phyloP scores from a whole-genome alignment of 1,140 invertebrate species.

The Heliconius hewitsoni region DNA sequence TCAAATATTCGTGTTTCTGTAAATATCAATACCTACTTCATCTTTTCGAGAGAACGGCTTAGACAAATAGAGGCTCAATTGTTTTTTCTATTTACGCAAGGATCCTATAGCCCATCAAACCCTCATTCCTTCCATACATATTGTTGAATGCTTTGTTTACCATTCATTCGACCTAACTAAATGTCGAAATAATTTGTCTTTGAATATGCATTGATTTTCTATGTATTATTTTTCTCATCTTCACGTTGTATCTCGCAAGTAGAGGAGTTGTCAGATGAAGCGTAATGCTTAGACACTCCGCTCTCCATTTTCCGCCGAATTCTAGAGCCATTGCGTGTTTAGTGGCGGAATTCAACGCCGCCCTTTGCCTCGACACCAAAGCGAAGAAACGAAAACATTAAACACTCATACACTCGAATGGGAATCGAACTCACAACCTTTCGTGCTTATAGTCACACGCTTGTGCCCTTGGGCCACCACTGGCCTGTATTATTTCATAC shows the following conservation, averaged over 20 bases:
- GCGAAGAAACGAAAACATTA: too few species aligned
- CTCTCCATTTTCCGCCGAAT: too few species aligned
- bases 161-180: constrained; percentile 18
- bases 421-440: too few species aligned
- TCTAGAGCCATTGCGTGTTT: too few species aligned
- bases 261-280: too few species aligned
- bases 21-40: constrained; percentile 15
- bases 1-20: constrained; percentile 5
- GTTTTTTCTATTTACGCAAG: constrained; percentile 36
- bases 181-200: constrained; percentile 17
- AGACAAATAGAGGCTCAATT: constrained; percentile 32
- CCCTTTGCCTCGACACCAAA: too few species aligned
- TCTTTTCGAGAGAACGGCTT: constrained; percentile 17
- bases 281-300: too few species aligned
- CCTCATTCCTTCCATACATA: constrained; percentile 24
- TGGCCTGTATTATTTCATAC: background rate
- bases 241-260: too few species aligned
- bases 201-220: constrained; percentile 8
- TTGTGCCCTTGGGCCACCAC: too few species aligned
- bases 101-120: constrained; percentile 24
- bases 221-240: background rate
- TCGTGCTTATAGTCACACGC: too few species aligned
- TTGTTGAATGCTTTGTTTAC: constrained; percentile 19
- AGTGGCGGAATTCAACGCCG: too few species aligned
- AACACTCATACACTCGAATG: too few species aligned